Evolutionary conservation across 1,140 invertebrate genomes (phyloP), one percentile per base, ranked within the genome.

Genomic region (Rhyzopertha dominica): DNA sequence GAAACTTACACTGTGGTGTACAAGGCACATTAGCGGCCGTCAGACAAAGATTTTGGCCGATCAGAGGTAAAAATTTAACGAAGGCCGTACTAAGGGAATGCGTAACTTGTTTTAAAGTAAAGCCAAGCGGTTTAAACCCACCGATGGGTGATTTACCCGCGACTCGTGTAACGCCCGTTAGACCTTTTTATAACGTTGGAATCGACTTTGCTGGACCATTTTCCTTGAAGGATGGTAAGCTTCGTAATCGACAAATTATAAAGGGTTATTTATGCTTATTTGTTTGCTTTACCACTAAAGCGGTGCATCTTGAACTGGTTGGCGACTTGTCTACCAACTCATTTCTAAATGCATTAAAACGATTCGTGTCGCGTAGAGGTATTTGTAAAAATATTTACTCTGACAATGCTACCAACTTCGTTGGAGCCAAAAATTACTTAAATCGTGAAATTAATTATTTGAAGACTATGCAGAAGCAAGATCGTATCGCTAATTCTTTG

Each of bases 381-480:
- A 12, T 19, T 4, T 37, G 46, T 23, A 31, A 10, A 2, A 31
- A 47, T 7, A 30, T 67, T 12, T 56, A 51, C 32, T 57, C 51
- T 4, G 61, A 68, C 38, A 56, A 60, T 23, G 61, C 48, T 0
- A 53, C 42, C 12, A 58, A 56, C 14, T 63, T 65, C 23, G 34
- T 49, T 1, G 49, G 57, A 13, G 53, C 49, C 8, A 46, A 49
- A 19, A 20, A 45, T 47, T 10, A 50, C 40, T 17, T 18, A 62
- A 13, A 67, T 71, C 43, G 63, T 63, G 36, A 63, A 68, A 3
- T 59, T 69, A 16, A 14, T 30, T 5, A 58, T 63, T 10, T 58
- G 61, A 5, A 57, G 68, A 53, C 65, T 72, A 40, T 66, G 66
- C 19, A 66, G 66, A 14, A n/a, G n/a, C n/a, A n/a, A n/a, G n/a